A percentile compares a stretch with the other conserved stretches of the same genome.
phyloP scores from a whole-genome alignment of 2,888 invertebrate species.

The Deroplatys truncata region DNA sequence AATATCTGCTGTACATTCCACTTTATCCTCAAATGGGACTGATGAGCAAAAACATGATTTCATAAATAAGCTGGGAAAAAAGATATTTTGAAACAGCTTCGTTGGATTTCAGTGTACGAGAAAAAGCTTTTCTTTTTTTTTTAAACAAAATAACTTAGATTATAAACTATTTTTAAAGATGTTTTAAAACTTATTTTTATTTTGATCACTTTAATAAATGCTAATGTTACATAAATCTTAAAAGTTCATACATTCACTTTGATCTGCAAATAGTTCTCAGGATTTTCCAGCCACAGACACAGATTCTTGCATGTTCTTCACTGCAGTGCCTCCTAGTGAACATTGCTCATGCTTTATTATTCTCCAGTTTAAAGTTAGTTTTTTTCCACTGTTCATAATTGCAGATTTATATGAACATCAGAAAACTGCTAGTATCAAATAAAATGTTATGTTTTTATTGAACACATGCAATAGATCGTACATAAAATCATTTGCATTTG shows the following conservation, averaged over 20 bases:
- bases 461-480: neutral
- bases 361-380: neutral
- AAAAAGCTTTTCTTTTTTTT: neutral
- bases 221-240: neutral
- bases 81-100: neutral
- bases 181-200: neutral
- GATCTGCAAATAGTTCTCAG: neutral
- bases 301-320: neutral
- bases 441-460: neutral
- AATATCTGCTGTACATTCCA: neutral
- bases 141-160: neutral
- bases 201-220: neutral
- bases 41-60: neutral
- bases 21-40: neutral
- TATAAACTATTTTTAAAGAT: neutral
- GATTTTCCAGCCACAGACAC: neutral
- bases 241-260: neutral
- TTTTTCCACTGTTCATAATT: neutral
- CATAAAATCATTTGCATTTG: neutral
- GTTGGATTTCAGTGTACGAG: neutral
- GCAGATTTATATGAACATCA: neutral
- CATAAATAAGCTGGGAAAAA: neutral
- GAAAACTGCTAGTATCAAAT: neutral
- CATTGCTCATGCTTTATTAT: neutral
- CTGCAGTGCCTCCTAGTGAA: neutral